Conservation (phyloP, 92 coral and sea anemone genomes). For the Scolanthus callimorphus region DNA sequence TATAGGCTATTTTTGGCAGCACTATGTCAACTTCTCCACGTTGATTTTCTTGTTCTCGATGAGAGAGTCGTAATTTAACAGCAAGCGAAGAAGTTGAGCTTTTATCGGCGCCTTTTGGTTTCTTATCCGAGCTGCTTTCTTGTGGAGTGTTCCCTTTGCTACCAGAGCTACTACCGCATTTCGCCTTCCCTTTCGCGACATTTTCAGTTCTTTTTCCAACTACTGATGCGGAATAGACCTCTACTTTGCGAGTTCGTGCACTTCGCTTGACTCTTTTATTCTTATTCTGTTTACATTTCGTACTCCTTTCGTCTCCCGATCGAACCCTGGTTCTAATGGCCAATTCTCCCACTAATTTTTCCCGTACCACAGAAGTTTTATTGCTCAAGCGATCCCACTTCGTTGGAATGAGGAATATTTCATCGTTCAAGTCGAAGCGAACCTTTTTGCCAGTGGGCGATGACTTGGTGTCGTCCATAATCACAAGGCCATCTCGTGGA, state of each 20-base stretch:
- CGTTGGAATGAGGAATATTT: slow-evolving; percentile 78
- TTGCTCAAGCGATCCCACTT: slow-evolving; percentile 78
- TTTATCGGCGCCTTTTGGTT: not conserved
- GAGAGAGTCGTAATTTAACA: slow-evolving; percentile 50
- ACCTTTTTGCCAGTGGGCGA: slow-evolving; percentile 58
- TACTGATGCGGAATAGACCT: not conserved
- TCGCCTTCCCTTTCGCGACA: too few species aligned
- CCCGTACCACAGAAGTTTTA: slow-evolving; percentile 6
- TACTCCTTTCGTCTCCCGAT: slow-evolving; percentile 15
- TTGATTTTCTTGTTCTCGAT: slow-evolving; percentile 41
- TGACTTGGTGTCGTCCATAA: not conserved
- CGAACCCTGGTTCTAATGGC: slow-evolving; percentile 17
- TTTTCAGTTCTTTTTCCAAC: too few species aligned
- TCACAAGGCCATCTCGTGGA: not conserved
- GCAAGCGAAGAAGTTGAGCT: slow-evolving; percentile 22
- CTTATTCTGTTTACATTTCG: slow-evolving; percentile 30
- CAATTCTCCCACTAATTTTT: slow-evolving; percentile 12
- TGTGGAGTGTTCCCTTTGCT: not conserved
- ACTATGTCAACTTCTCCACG: slow-evolving; percentile 46
- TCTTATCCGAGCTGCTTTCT: not conserved
- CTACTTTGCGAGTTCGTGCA: not conserved
- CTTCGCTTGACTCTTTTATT: slow-evolving; percentile 26
- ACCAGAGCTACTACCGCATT: not conserved
- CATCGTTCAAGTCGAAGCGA: slow-evolving; percentile 80
- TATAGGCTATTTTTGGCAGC: slow-evolving; percentile 71